Evolutionary conservation across 2,888 invertebrate species (phyloP), one percentile per base, ranked within the genome.

Genomic region (Phyllotreta striolata): DNA sequence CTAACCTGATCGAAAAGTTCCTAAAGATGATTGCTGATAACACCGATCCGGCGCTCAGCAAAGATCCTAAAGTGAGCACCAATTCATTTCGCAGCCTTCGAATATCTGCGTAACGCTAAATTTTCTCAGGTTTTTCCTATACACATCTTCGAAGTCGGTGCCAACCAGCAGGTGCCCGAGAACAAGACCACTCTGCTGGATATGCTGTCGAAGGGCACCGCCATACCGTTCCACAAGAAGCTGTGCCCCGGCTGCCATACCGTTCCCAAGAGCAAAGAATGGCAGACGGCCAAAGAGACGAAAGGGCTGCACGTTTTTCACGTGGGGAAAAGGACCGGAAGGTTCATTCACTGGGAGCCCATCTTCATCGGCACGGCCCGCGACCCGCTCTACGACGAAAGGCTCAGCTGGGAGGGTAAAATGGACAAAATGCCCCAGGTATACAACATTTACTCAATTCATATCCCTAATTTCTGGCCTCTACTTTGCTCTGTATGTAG

Each of bases 401-500:
- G 95, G 76, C 87, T 96, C 66, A 93, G 93, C 79, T 96, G 96
- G 95, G 95, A 96, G 79, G 96, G 96, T 46, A 93, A 93, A 82
- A 91, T 93, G 81, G 96, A 96, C 82, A 96, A 96, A 84, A 96
- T 96, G 95, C 93, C 95, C 65, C 96, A 96, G 90, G 95, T 95
- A 80, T 78, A 4, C 24, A 24, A 4, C 4, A 24, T 24, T 3
- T 24, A 3, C 4, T 24, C 4, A 24, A 24, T n/a, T n/a, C n/a
- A n/a, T n/a, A n/a, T n/a, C n/a, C n/a, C n/a, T n/a, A n/a, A n/a
- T n/a, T n/a, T n/a, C n/a, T n/a, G n/a, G n/a, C n/a, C n/a, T n/a
- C n/a, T n/a, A n/a, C n/a, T n/a, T n/a, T n/a, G n/a, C n/a, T n/a
- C n/a, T n/a, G n/a, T n/a, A n/a, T n/a, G n/a, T n/a, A n/a, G 24